phyloP scores from a whole-genome alignment of 2,888 invertebrate genomes.

The Glaucopsyche alexis region DNA sequence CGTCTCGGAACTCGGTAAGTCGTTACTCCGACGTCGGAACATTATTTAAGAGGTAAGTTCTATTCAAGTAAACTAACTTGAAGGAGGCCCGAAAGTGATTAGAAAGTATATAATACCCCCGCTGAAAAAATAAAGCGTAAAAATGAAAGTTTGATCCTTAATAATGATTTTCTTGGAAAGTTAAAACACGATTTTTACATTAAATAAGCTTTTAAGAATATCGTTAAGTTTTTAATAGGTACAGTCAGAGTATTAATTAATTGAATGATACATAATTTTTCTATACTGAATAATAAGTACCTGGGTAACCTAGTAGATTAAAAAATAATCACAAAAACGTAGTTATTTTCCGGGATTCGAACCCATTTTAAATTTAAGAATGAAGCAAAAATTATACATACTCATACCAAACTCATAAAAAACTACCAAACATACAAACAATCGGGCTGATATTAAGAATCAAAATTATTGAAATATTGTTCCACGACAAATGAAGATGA shows the following conservation, averaged over 20 bases:
- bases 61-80: constrained; percentile 19
- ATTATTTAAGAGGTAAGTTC: constrained; percentile 57
- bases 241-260: background rate
- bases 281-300: too few relatives aligned
- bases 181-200: constrained; percentile 20
- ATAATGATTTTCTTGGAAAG: constrained; percentile 7
- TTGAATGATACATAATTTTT: too few relatives aligned
- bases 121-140: background rate
- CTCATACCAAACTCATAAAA: too few relatives aligned
- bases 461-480: too few relatives aligned
- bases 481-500: too few relatives aligned
- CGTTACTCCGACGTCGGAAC: constrained; percentile 39
- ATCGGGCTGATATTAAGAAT: too few relatives aligned
- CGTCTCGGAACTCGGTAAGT: constrained; percentile 47
- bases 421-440: too few relatives aligned
- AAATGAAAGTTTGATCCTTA: constrained; percentile 13
- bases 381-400: too few relatives aligned
- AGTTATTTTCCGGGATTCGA: too few relatives aligned
- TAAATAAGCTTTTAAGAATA: constrained; percentile 13
- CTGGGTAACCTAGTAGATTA: too few relatives aligned
- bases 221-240: background rate
- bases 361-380: too few relatives aligned
- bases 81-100: constrained; percentile 19
- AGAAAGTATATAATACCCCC: constrained; percentile 16
- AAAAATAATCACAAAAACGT: too few relatives aligned